Evolutionary conservation across 2,113 vertebrate species (phyloP).

Genomic region (Hippotragus niger): DNA sequence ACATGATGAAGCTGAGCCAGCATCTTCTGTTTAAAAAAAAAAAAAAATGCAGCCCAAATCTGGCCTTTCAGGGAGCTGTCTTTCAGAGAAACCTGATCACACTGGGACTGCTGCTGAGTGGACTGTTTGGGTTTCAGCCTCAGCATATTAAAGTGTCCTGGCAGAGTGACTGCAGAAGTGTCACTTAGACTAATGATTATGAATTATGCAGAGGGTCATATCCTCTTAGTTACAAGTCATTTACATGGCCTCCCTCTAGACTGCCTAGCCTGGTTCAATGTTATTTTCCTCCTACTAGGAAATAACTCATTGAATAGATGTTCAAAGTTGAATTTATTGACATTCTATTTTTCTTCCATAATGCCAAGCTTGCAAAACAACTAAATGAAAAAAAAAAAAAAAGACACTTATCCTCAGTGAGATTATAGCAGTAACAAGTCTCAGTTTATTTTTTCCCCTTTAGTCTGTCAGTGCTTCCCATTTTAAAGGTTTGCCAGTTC

Average conservation of each 20-base stretch:
- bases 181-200: slow-evolving; percentile 87
- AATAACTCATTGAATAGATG: slow-evolving; percentile 76
- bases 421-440: background rate
- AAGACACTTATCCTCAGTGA: background rate
- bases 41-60: slow-evolving; percentile 50
- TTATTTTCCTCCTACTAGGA: slow-evolving; percentile 65
- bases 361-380: slow-evolving; percentile 62
- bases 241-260: slow-evolving; percentile 80
- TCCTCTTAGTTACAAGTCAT: slow-evolving; percentile 86
- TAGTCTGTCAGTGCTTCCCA: background rate
- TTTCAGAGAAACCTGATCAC: slow-evolving; percentile 77
- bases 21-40: slow-evolving; percentile 68
- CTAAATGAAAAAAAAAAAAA: background rate
- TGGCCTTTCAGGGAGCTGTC: slow-evolving; percentile 70
- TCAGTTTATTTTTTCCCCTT: background rate
- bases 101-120: slow-evolving; percentile 70
- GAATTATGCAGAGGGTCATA: slow-evolving; percentile 87
- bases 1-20: slow-evolving; percentile 83
- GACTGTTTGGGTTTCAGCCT: slow-evolving; percentile 71
- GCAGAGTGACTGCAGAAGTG: slow-evolving; percentile 79
- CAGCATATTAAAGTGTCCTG: slow-evolving; percentile 61
- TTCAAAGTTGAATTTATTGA: slow-evolving; percentile 77
- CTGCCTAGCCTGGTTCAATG: slow-evolving; percentile 64
- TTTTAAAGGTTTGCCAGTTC: slow-evolving; percentile 24
- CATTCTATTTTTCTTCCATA: slow-evolving; percentile 72